Percentiles rank a stretch among this genome's conserved stretches.
Conservation (phyloP, 2,888 invertebrate species). For the Ecdyonurus torrentis region DNA sequence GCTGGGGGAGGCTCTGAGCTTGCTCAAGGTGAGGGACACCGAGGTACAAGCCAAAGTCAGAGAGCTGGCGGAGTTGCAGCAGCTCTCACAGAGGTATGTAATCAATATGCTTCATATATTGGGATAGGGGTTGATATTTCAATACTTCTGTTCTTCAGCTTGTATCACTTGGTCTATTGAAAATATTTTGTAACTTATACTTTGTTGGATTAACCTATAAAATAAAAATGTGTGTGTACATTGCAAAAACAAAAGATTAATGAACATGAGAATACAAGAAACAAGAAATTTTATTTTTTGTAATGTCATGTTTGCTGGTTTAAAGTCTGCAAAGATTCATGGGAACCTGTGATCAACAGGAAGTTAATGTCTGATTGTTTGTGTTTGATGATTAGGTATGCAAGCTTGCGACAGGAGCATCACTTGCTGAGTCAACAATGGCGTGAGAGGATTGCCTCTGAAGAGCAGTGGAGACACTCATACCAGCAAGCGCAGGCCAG, state of each 20-base stretch:
- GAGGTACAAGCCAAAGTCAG: slow-evolving; percentile 51
- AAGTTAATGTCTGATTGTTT: not conserved
- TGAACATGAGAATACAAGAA: too few species aligned
- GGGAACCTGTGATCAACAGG: too few species aligned
- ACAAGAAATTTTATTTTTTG: too few species aligned
- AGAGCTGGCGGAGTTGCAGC: slow-evolving; percentile 47
- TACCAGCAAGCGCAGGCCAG: slow-evolving; percentile 13
- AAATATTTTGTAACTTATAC: too few species aligned
- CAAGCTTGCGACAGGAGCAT: slow-evolving; percentile 21
- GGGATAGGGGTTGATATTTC: not conserved
- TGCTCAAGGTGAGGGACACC: slow-evolving; percentile 60
- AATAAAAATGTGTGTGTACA: too few species aligned
- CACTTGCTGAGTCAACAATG: slow-evolving; percentile 13
- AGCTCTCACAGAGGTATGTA: slow-evolving; percentile 35
- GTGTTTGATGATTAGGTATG: slow-evolving; percentile 23
- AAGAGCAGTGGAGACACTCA: slow-evolving; percentile 13
- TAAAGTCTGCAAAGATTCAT: too few species aligned
- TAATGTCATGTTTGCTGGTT: too few species aligned
- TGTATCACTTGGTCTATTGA: too few species aligned
- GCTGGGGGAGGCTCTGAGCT: slow-evolving; percentile 56
- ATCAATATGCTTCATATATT: not conserved
- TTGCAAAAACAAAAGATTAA: too few species aligned
- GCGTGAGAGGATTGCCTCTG: slow-evolving; percentile 11
- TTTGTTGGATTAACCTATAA: too few species aligned
- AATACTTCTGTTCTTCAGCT: not conserved